phyloP scores from a whole-genome alignment of 2,113 vertebrate species.

The Scartelaos histophorus region DNA sequence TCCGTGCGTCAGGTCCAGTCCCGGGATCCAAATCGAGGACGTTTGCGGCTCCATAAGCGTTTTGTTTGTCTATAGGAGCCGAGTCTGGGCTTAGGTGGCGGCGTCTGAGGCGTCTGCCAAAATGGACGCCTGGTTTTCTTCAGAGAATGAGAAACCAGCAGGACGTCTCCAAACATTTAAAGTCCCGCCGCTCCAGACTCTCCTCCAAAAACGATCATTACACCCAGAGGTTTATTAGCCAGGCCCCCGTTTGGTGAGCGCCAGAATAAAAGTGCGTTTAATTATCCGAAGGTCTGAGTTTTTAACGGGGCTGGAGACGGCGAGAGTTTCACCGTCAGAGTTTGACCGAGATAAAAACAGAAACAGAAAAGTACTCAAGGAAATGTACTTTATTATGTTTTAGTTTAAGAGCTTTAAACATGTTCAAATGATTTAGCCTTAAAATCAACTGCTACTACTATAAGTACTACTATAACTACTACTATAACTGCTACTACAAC shows the following conservation, averaged over 20 bases:
- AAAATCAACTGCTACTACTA: no score
- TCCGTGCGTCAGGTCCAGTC: neutral
- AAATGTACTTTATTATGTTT: no score
- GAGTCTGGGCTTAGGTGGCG: conserved; percentile 14
- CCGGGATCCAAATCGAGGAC: no score
- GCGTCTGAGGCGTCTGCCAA: conserved; percentile 41
- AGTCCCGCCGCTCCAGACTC: conserved; percentile 42
- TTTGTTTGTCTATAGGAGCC: neutral
- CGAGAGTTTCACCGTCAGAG: conserved; percentile 43
- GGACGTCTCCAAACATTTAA: conserved; percentile 41
- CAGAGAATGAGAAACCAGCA: conserved; percentile 63
- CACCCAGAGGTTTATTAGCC: conserved; percentile 39
- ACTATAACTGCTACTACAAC: no score
- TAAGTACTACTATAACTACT: no score
- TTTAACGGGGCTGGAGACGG: conserved; percentile 42
- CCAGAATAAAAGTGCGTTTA: conserved; percentile 24
- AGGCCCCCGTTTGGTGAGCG: conserved; percentile 48
- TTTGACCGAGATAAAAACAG: conserved; percentile 67
- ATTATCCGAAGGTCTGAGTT: conserved; percentile 61
- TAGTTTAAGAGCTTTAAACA: no score
- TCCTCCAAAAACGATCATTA: conserved; percentile 22
- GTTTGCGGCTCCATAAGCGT: no score
- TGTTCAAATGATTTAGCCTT: no score
- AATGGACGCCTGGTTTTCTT: conserved; percentile 59
- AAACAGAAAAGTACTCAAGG: no score